phyloP scores from a whole-genome alignment of 1,140 invertebrate species.

The Aphelinus certus region DNA sequence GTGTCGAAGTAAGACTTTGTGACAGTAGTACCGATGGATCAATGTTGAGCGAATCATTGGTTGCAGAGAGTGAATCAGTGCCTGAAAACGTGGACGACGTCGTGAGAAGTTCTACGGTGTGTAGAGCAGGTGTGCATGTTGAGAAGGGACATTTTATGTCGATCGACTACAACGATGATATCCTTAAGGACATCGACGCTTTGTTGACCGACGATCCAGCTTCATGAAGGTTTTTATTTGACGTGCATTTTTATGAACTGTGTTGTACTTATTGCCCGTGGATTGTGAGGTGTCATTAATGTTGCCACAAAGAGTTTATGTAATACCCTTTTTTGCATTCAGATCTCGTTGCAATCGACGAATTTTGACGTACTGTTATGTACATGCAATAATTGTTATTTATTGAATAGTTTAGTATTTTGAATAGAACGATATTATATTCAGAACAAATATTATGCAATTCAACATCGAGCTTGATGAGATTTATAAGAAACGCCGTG shows the following conservation, averaged over 20 bases:
- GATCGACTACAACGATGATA: constrained; percentile 53
- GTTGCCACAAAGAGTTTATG: too few species aligned
- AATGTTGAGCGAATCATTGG: constrained; percentile 31
- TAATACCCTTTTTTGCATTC: too few species aligned
- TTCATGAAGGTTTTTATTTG: constrained; percentile 2
- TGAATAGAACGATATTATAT: constrained; percentile 3
- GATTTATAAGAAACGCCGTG: background rate
- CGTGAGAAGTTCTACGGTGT: too few species aligned
- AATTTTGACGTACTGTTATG: too few species aligned
- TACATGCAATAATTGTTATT: constrained; percentile 18
- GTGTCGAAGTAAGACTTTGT: constrained; percentile 53
- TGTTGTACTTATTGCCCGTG: too few species aligned
- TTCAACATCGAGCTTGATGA: background rate
- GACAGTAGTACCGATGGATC: constrained; percentile 54
- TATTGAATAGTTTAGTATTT: background rate
- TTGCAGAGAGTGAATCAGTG: constrained; percentile 19
- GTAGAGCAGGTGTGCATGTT: too few species aligned
- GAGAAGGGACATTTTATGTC: too few species aligned
- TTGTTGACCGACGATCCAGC: constrained; percentile 45
- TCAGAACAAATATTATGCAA: background rate
- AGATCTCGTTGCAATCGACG: too few species aligned
- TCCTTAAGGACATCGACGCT: constrained; percentile 61
- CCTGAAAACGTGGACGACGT: constrained; percentile 5
- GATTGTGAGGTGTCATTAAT: too few species aligned
- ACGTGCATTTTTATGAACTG: too few species aligned